Conservation (phyloP, 2,888 invertebrate genomes). For the Microplitis manilae region DNA sequence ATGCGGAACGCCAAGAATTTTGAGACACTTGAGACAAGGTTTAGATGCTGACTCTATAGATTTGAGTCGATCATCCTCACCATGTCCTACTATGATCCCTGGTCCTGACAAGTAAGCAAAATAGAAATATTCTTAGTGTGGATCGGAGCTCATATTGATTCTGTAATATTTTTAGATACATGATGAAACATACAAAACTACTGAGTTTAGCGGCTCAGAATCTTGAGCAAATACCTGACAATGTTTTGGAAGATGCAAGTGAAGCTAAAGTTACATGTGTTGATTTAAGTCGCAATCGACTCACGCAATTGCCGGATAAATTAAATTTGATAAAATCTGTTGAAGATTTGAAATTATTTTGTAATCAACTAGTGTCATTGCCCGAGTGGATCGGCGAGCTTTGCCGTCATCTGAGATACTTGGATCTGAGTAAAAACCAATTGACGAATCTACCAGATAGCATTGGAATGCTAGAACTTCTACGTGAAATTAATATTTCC, state of each 20-base stretch:
- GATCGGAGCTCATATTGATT: background rate
- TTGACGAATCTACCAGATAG: slow-evolving; percentile 78
- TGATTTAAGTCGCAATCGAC: slow-evolving; percentile 87
- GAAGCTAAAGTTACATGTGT: slow-evolving; percentile 82
- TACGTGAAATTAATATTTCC: slow-evolving; percentile 86
- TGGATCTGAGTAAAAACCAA: slow-evolving; percentile 85
- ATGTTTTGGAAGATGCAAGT: slow-evolving; percentile 81
- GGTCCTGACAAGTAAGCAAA: slow-evolving; percentile 75
- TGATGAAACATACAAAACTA: slow-evolving; percentile 75
- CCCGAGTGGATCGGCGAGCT: slow-evolving; percentile 77
- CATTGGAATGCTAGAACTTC: slow-evolving; percentile 76
- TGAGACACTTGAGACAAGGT: slow-evolving; percentile 83
- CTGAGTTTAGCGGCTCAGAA: slow-evolving; percentile 78
- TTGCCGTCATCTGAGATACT: slow-evolving; percentile 76
- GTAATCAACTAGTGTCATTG: slow-evolving; percentile 79
- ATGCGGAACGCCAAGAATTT: slow-evolving; percentile 86
- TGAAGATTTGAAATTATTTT: slow-evolving; percentile 80
- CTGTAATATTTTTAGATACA: slow-evolving; percentile 70
- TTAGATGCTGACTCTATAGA: slow-evolving; percentile 71
- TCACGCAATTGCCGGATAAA: slow-evolving; percentile 79
- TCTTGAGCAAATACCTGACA: slow-evolving; percentile 78
- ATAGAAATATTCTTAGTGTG: background rate
- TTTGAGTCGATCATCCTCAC: slow-evolving; percentile 68
- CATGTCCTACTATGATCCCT: slow-evolving; percentile 48
- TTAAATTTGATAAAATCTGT: slow-evolving; percentile 73